Conservation (phyloP, 2,888 invertebrate species). For the Augiades crinisus region DNA sequence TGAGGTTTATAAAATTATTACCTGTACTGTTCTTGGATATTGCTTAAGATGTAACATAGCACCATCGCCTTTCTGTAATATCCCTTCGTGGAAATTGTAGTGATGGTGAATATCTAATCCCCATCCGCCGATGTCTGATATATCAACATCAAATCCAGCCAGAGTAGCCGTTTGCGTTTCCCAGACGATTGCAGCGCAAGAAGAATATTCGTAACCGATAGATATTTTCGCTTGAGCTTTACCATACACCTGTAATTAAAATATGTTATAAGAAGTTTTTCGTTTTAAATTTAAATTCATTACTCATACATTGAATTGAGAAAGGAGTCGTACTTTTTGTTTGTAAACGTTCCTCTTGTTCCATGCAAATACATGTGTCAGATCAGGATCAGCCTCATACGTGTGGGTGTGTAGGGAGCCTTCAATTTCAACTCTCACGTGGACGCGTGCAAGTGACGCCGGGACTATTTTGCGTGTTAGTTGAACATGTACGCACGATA, state of each 20-base stretch:
- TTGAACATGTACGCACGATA: slow-evolving; percentile 95
- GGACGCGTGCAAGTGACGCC: slow-evolving; percentile 91
- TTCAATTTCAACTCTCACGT: slow-evolving; percentile 95
- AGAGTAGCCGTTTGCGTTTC: slow-evolving; percentile 96
- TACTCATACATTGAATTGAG: neutral
- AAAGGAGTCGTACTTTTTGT: slow-evolving; percentile 85
- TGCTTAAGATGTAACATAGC: slow-evolving; percentile 96
- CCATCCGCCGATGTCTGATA: slow-evolving; percentile 99
- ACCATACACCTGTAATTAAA: slow-evolving; percentile 84
- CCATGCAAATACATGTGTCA: slow-evolving; percentile 98
- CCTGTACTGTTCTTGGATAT: slow-evolving; percentile 92
- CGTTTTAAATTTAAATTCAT: neutral
- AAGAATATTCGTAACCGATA: slow-evolving; percentile 96
- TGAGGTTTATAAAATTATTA: slow-evolving; percentile 31
- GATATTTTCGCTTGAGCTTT: slow-evolving; percentile 93
- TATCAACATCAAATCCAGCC: slow-evolving; percentile 97
- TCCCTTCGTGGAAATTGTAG: slow-evolving; percentile 99
- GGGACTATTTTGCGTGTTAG: slow-evolving; percentile 91
- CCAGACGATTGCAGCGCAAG: slow-evolving; percentile 95
- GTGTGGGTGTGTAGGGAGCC: slow-evolving; percentile 95
- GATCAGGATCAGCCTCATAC: slow-evolving; percentile 97
- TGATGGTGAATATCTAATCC: slow-evolving; percentile 98
- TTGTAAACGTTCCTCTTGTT: slow-evolving; percentile 98
- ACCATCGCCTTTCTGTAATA: slow-evolving; percentile 98
- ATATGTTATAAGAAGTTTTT: neutral